Conservation (phyloP, 92 coral and sea anemone species). For the Porites rus region DNA sequence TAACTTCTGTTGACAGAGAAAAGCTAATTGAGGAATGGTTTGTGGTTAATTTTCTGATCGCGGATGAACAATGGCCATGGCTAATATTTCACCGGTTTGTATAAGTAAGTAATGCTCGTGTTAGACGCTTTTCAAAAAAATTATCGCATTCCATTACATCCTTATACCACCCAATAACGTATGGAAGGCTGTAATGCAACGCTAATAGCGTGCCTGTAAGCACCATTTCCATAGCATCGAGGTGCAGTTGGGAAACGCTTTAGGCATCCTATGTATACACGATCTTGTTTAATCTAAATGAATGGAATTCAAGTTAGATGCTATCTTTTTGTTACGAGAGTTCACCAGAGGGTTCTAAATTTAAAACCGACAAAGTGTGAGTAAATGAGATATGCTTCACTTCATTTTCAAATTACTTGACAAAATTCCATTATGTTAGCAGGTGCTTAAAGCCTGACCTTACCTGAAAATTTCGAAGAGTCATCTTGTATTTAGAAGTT, state of each 20-base stretch:
- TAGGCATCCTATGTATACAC: not conserved
- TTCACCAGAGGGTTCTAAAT: not conserved
- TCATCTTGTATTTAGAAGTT: not conserved
- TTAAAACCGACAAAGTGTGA: slow-evolving; percentile 21
- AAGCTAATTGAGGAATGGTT: slow-evolving; percentile 24
- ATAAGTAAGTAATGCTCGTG: slow-evolving; percentile 30
- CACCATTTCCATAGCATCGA: not conserved
- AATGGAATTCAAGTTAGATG: slow-evolving; percentile 55
- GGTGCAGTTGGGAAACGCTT: slow-evolving; percentile 47
- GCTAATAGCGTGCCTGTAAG: not conserved
- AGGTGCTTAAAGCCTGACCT: slow-evolving; percentile 5
- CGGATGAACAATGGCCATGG: slow-evolving; percentile 21
- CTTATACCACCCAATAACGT: slow-evolving; percentile 5
- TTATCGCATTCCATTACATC: slow-evolving; percentile 2
- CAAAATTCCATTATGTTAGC: not conserved
- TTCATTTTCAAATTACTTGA: not conserved
- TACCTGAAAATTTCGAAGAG: not conserved
- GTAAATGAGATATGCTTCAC: slow-evolving; percentile 12
- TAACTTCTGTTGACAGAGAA: slow-evolving; percentile 43
- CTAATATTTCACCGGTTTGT: slow-evolving; percentile 28
- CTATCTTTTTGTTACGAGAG: slow-evolving; percentile 34
- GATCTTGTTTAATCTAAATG: slow-evolving; percentile 45
- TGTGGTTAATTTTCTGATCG: slow-evolving; percentile 22
- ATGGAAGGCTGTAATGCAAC: slow-evolving; percentile 1
- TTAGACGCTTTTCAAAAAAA: slow-evolving; percentile 24